Percentiles rank a stretch among this genome's conserved stretches.
phyloP scores from a whole-genome alignment of 2,113 vertebrate species.

The Athene cunicularia region DNA sequence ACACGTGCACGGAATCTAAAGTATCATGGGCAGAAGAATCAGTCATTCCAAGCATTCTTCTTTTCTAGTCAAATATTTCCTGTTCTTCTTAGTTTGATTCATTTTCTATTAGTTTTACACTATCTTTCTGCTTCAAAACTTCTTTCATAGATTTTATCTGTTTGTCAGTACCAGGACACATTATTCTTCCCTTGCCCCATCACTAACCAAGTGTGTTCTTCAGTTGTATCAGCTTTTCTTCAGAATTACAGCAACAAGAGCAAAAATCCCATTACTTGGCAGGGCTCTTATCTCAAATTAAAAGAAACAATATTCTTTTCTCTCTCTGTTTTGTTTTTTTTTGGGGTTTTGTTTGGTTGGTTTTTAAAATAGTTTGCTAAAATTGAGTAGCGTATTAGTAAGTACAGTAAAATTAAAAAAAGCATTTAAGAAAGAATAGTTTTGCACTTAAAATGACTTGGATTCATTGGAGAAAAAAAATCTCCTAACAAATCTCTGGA shows the following conservation, averaged over 20 bases:
- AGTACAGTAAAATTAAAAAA: neutral
- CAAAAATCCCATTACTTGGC: neutral
- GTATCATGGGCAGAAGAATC: neutral
- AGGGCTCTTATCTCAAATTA: no score
- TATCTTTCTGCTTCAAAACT: neutral
- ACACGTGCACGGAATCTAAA: neutral
- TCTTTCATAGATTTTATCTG: neutral
- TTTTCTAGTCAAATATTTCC: neutral
- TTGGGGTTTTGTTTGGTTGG: neutral
- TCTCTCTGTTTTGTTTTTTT: neutral
- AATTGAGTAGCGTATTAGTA: neutral
- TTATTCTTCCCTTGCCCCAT: neutral
- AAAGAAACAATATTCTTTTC: no score
- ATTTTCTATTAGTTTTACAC: neutral
- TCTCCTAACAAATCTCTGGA: neutral
- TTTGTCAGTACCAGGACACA: neutral
- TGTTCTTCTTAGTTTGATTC: neutral
- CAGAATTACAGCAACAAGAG: neutral
- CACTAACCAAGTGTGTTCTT: neutral
- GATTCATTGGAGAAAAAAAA: no score
- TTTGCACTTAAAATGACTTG: neutral
- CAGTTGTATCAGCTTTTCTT: neutral
- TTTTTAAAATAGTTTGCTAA: neutral
- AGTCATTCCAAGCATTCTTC: neutral
- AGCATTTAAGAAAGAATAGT: neutral